phyloP scores from a whole-genome alignment of 1,140 invertebrate species.

The Archegozetes longisetosus region DNA sequence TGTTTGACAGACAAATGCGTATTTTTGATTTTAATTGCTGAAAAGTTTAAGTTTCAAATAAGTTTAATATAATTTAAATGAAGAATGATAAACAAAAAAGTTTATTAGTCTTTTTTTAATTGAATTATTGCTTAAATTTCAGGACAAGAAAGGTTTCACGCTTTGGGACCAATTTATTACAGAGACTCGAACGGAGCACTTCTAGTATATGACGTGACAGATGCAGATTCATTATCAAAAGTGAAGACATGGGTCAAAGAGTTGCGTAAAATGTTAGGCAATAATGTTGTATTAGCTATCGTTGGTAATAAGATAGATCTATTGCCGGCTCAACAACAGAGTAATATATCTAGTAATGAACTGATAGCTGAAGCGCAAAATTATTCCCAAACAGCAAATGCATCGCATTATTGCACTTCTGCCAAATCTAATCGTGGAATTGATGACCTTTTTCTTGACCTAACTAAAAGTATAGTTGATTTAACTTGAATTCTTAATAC shows the following conservation, averaged over 20 bases:
- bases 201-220: constrained; percentile 95
- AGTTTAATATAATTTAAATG: no score
- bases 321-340: constrained; percentile 12
- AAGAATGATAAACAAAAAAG: no score
- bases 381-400: constrained; percentile 27
- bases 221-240: constrained; percentile 91
- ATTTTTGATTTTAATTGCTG: no score
- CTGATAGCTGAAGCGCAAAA: constrained; percentile 11
- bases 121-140: constrained; percentile 51
- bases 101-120: neutral
- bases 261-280: constrained; percentile 84
- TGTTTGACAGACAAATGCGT: no score
- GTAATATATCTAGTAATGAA: constrained; percentile 2
- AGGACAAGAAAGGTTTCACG: constrained; percentile 88
- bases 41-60: no score
- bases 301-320: constrained; percentile 96
- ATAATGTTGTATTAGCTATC: constrained; percentile 77
- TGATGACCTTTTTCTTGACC: constrained; percentile 76
- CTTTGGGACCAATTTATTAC: constrained; percentile 77
- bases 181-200: constrained; percentile 92
- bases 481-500: neutral
- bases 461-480: constrained; percentile 40
- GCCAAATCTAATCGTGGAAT: constrained; percentile 86
- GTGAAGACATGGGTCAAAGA: constrained; percentile 99
- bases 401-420: constrained; percentile 85